Evolutionary conservation across 2,113 vertebrate species (phyloP), one percentile per base, ranked within the genome.

Genomic region (Myiozetetes cayanensis): DNA sequence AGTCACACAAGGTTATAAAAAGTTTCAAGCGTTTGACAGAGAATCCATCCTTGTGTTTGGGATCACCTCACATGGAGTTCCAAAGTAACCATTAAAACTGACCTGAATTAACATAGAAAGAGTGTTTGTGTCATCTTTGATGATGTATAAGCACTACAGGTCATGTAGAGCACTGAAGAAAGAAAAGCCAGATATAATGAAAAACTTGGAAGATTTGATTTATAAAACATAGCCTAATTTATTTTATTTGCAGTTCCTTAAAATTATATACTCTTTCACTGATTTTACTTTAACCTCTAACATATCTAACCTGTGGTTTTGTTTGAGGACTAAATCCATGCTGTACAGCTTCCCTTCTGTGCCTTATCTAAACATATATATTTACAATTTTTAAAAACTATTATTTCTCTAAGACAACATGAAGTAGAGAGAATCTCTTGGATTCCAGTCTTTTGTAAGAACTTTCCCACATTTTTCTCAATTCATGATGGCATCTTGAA

Each of bases 11-110:
- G 22, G 55, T 55, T 80, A 50, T 46, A 62, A 82, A 85, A 78
- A 1, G 5, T 59, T 83, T 47, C 14, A 65, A 35, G 33, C 0
- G 3, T 59, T 80, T 88, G 37, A 70, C 2, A 84, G 68, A 94
- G 65, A 88, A 59, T 39, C 79, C 59, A 59, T 39, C 79, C 55
- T 93, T 66, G 24, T 62, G 43, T 73, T 71, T 67, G 72, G 65
- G 61, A 71, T 66, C 0, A 0, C 28, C 49, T 76, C n/a, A 11
- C 8, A 30, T 0, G 24, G 66, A 61, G n/a, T 58, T 75, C 37
- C 35, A 65, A 37, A 0, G 0, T 31, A 61, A 83, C 7, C 46
- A 70, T 19, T 66, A 49, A 88, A 93, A 62, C 17, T 43, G 68
- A 37, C 20, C 17, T 24, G 37, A 80, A 53, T 71, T 77, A 75